These are phyloP conservation scores for Colaptes auratus DNA, from an alignment of 2,113 vertebrate genomes.

Conservation along the genomic window DNA sequence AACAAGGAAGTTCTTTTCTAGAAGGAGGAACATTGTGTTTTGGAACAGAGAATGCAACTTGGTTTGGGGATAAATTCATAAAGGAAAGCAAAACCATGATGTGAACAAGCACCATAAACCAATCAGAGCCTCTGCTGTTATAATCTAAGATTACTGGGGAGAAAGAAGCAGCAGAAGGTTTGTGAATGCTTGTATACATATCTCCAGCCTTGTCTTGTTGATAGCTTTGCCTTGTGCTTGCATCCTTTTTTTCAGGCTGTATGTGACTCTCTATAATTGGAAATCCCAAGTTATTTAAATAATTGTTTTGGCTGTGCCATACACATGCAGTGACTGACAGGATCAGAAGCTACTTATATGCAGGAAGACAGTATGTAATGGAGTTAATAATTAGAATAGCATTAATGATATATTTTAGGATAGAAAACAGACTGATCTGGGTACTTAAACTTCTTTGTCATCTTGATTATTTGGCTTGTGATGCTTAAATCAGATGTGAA, in stretches of 20 bases:
- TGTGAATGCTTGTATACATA: not conserved
- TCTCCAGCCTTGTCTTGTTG: not conserved
- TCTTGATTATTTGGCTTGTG: constrained; percentile 29
- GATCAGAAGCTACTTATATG: not conserved
- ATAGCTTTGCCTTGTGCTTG: not conserved
- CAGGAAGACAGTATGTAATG: not conserved
- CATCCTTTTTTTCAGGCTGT: not conserved
- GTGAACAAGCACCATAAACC: not conserved
- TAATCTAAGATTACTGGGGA: not conserved
- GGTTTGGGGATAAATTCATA: not conserved
- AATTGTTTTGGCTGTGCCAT: not conserved
- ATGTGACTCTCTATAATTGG: not conserved
- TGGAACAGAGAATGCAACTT: not conserved
- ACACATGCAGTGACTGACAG: not conserved
- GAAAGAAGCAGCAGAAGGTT: not conserved
- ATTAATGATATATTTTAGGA: not conserved
- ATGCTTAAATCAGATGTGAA: constrained; percentile 15
- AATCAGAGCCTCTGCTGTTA: not conserved
- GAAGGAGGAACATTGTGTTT: not conserved
- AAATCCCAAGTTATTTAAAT: not conserved
- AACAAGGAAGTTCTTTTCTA: not conserved
- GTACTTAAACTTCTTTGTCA: constrained; percentile 20
- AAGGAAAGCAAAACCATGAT: not conserved
- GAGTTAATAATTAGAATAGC: not conserved
- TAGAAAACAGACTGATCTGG: constrained; percentile 7